Evolutionary conservation across 1,140 invertebrate species (phyloP), one percentile per base, ranked within the genome.

Genomic region (Asbolus verrucosus): DNA sequence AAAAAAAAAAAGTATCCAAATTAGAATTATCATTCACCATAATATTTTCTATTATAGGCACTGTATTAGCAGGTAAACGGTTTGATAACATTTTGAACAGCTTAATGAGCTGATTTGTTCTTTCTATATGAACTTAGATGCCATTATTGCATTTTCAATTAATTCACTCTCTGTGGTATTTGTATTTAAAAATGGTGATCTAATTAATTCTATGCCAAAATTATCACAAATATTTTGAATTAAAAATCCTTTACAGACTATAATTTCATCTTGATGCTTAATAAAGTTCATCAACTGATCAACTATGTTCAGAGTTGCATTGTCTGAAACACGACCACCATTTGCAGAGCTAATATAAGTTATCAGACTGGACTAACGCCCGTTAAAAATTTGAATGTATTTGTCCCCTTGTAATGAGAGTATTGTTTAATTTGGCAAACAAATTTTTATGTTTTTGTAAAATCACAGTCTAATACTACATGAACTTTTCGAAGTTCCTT

Each of bases 361-460:
- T 63, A 18, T 18, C 76, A 78, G 6, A 59, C 74, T 41, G 80
- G 78, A 38, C 71, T 71, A 36, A 79, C 67, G 6, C 69, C 73
- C 41, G 76, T 75, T 59, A 80, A 67, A 50, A 75, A 65, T 72
- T 80, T 81, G 18, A 71, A 63, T 19, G 77, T 81, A 3, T 30
- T 72, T 70, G 14, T 69, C 36, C 16, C 60, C 18, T 43, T 43
- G 14, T 43, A 43, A 43, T 43, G 39, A 16, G 39, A 43, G 15
- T 43, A 43, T 2, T 13, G 14, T 43, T 43, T 43, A 15, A 43
- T 43, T 1, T 14, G 36, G 15, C 36, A 38, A n/a, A n/a, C n/a
- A n/a, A n/a, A n/a, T n/a, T n/a, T n/a, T n/a, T n/a, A n/a, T n/a
- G n/a, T n/a, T n/a, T n/a, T n/a, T n/a, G n/a, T n/a, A n/a, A n/a